Conservation (phyloP, 2,888 invertebrate genomes). For the Pyralis farinalis region DNA sequence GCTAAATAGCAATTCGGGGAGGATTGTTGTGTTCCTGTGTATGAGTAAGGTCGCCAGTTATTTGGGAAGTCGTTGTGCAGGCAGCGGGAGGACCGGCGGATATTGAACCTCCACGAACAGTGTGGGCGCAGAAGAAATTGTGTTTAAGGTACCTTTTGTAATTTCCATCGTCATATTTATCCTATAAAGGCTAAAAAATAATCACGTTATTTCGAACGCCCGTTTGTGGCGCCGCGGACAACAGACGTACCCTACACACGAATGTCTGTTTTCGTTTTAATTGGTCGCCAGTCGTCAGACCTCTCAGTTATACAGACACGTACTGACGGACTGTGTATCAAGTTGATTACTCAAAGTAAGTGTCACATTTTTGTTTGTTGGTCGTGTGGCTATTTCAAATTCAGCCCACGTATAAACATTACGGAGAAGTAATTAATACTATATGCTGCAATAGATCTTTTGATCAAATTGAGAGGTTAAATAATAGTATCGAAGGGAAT, state of each 20-base stretch:
- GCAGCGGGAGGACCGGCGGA: too few species aligned
- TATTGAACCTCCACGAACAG: too few species aligned
- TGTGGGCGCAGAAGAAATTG: too few species aligned
- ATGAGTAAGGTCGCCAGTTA: too few species aligned
- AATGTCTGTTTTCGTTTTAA: slow-evolving; percentile 43
- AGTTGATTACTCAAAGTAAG: slow-evolving; percentile 57
- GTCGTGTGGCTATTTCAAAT: slow-evolving; percentile 27
- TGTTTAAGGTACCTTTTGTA: too few species aligned
- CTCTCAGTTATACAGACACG: slow-evolving; percentile 38
- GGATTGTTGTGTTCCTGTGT: too few species aligned
- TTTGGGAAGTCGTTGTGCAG: too few species aligned
- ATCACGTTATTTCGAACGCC: slow-evolving; percentile 13
- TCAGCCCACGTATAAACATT: slow-evolving; percentile 12
- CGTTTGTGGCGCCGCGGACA: slow-evolving; percentile 2
- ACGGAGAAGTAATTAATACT: slow-evolving; percentile 11
- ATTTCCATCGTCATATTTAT: too few species aligned
- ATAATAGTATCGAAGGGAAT: too few species aligned
- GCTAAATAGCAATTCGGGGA: too few species aligned
- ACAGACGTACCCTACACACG: slow-evolving; percentile 21
- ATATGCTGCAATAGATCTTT: slow-evolving; percentile 4
- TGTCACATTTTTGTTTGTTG: slow-evolving; percentile 47
- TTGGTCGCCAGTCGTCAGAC: slow-evolving; percentile 54
- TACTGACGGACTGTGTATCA: slow-evolving; percentile 38
- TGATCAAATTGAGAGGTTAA: too few species aligned
- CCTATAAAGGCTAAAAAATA: background rate